Base-by-base conservation (phyloP, 2,888 invertebrate species). In the Pelosia muscerda region DNA sequence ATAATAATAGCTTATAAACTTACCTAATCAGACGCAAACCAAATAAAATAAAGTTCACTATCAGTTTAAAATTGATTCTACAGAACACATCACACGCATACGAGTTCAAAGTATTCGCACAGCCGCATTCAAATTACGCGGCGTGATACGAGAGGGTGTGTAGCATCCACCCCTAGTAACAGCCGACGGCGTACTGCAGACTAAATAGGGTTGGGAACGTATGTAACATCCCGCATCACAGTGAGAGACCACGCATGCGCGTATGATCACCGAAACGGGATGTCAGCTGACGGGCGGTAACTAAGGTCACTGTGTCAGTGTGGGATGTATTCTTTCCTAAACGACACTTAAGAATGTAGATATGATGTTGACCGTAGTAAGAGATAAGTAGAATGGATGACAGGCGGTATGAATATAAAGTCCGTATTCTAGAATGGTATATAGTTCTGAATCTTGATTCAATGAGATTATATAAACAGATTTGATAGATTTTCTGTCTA, bases 291-390 rank as follows among this genome's bases (percentile, higher is more conserved):
- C 87, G 86, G 86, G 76, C 83, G 85, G 84, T 81, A 85, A 87
- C 87, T 91, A 90, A 90, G 93, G 93, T 93, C 91, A 94, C 86
- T 91, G 89, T 94, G 93, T 93, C 92, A 92, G 78, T 82, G 77
- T 77, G 72, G 70, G 77, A 74, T 55, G 67, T 71, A 73, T 76
- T 68, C 63, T 76, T 81, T 76, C 71, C 75, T 76, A 76, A 78
- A 74, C 62, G 70, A 60, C 67, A 71, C 72, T 75, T 81, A 66
- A 68, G 71, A 66, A 74, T 71, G 72, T 81, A 72, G 68, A 70
- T 64, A 55, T 61, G 67, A 68, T 65, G 53, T 63, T 72, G 60
- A 56, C 66, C 25, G 19, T 34, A 9, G 54, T 22, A 53, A 69
- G 57, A 68, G 59, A 71, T 68, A 68, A 55, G 54, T 60, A 53